Evolutionary conservation across 2,113 vertebrate genomes (phyloP).

Genomic region (Pycnonotus jocosus): DNA sequence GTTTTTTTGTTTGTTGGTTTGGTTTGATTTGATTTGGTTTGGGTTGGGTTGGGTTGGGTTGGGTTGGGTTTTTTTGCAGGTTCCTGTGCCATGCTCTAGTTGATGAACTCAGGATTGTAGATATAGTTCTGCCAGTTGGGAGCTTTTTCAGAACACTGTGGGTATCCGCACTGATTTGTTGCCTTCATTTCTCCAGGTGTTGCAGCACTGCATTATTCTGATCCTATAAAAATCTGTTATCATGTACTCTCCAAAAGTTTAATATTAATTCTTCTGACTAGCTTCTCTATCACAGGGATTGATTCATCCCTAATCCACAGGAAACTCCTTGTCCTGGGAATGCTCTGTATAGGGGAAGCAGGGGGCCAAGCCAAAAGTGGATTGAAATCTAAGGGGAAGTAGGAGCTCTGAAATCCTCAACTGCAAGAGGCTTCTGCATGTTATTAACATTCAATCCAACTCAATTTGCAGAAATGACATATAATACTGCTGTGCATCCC

Average conservation of each 20-base stretch:
- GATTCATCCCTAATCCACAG: neutral
- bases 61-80: neutral
- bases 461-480: neutral
- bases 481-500: neutral
- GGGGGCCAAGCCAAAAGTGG: neutral
- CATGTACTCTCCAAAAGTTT: neutral
- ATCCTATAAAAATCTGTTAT: neutral
- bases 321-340: neutral
- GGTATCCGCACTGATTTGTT: neutral
- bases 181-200: neutral
- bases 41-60: neutral
- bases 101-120: fast-evolving
- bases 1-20: neutral
- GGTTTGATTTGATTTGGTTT: neutral
- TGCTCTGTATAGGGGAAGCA: neutral
- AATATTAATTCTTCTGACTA: neutral
- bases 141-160: neutral
- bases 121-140: neutral
- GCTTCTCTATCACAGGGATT: neutral
- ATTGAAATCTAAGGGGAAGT: neutral
- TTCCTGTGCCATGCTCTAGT: neutral
- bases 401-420: neutral
- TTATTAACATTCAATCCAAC: neutral
- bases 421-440: neutral
- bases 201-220: neutral